These are phyloP conservation scores for Botrylloides violaceus DNA, from an alignment of 23 tunicate species.

Conservation along the genomic window DNA sequence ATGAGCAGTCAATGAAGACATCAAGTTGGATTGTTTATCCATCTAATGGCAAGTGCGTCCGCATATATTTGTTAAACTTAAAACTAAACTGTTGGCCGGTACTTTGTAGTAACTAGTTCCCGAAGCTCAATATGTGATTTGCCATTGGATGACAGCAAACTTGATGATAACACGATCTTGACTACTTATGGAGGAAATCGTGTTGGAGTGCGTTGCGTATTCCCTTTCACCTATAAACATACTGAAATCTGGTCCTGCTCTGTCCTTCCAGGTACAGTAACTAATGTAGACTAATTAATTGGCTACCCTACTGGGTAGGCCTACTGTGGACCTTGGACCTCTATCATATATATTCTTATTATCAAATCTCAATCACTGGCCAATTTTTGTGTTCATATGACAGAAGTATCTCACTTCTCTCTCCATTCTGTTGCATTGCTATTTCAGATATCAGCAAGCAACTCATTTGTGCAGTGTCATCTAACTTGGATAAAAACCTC, in stretches of 20 bases:
- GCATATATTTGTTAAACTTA: too few relatives aligned
- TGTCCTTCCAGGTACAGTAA: neutral
- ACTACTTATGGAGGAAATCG: constrained; percentile 40
- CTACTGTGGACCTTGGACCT: too few relatives aligned
- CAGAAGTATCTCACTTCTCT: too few relatives aligned
- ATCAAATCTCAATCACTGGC: too few relatives aligned
- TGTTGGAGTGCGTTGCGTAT: constrained; percentile 50
- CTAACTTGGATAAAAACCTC: constrained; percentile 39
- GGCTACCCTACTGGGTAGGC: neutral
- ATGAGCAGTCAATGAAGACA: neutral
- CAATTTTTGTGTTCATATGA: too few relatives aligned
- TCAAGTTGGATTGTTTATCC: neutral
- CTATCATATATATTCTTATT: too few relatives aligned
- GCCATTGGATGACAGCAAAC: neutral
- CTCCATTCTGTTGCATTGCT: too few relatives aligned
- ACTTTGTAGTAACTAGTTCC: neutral
- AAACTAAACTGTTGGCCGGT: too few relatives aligned
- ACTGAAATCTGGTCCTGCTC: constrained; percentile 43
- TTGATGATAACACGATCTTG: neutral
- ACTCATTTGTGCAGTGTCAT: constrained; percentile 32
- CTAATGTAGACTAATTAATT: neutral
- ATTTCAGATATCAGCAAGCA: neutral
- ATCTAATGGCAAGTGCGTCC: neutral
- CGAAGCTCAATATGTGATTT: constrained; percentile 2
- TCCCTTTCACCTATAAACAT: constrained; percentile 49